Evolutionary conservation across 2,888 invertebrate species (phyloP), one percentile per base, ranked within the genome.

Genomic region (Liopterus haemorrhoidalis): DNA sequence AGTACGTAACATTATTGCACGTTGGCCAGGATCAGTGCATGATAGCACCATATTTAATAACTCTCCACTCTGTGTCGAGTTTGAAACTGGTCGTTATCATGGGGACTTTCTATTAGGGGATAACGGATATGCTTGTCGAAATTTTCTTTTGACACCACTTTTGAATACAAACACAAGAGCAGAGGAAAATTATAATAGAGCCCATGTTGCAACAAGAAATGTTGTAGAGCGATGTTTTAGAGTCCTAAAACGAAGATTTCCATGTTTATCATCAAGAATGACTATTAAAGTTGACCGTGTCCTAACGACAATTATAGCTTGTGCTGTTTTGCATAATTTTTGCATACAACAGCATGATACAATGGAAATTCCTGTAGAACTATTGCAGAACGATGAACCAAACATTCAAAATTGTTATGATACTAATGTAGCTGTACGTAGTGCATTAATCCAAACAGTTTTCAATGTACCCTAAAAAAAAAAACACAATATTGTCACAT

Each of bases 11-110:
- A 46, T 51, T 22, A 54, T 56, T 5, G 49, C 52, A 8, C 39
- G 56, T 18, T 59, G 58, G 58, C 55, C 49, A 38, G 59, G 58
- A 12, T 54, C 51, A 3, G 40, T 49, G 2, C 57, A 59, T 47
- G 59, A 61, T 48, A 38, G 37, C 16, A 57, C 54, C n/a, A 57
- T 61, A 14, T 61, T 59, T 46, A 48, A 52, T 33, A 53, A 53
- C 35, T 57, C 41, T 4, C 37, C 35, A 8, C 36, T 53, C 16
- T 48, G 44, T 16, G 5, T 19, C n/a, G 35, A 35, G 19, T 35
- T 35, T 20, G 21, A 35, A 11, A 8, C n/a, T 8, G 21, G 21
- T 16, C n/a, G 19, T 4, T 35, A 35, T 35, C 19, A 6, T 6
- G 14, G 21, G 6, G 12, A 8, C 12, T 8, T 19, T 9, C 20